Evolutionary conservation across 2,888 invertebrate genomes (phyloP).

Genomic region (Leptogaster cylindrica): DNA sequence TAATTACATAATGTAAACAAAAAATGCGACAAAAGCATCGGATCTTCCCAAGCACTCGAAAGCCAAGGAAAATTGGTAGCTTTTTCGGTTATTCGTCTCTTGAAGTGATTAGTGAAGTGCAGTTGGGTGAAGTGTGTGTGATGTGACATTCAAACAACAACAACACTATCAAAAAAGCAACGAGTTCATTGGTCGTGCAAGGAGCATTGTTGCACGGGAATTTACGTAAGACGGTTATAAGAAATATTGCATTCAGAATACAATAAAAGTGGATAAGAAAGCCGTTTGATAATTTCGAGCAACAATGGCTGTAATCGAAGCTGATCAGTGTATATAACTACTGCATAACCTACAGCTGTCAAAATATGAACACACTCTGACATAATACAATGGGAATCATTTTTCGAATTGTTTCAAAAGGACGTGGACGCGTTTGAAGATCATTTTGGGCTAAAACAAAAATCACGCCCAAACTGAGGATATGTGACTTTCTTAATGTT

Average conservation of each 20-base stretch:
- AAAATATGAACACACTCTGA: slow-evolving; percentile 22
- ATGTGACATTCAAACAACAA: slow-evolving; percentile 23
- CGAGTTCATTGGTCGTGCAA: too few species aligned
- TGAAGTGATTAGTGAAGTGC: too few species aligned
- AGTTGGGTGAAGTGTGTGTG: too few species aligned
- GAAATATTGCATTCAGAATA: not conserved
- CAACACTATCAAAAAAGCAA: slow-evolving; percentile 7
- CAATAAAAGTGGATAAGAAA: not conserved
- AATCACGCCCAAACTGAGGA: not conserved
- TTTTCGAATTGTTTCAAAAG: slow-evolving; percentile 8
- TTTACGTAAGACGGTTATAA: slow-evolving; percentile 3
- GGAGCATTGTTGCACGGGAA: not conserved
- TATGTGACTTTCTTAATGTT: not conserved
- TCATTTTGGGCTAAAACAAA: not conserved
- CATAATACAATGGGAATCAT: slow-evolving; percentile 20
- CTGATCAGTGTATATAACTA: not conserved
- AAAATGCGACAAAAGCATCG: too few species aligned
- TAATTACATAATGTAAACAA: too few species aligned
- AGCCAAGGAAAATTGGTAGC: too few species aligned
- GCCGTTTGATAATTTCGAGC: not conserved
- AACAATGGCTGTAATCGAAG: slow-evolving; percentile 9
- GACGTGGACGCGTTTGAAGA: slow-evolving; percentile 21
- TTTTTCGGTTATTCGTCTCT: too few species aligned
- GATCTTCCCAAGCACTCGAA: too few species aligned
- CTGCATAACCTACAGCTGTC: slow-evolving; percentile 33